These are phyloP conservation scores for Xestobium rufovillosum DNA, from an alignment of 2,888 invertebrate species.

Conservation along the genomic window DNA sequence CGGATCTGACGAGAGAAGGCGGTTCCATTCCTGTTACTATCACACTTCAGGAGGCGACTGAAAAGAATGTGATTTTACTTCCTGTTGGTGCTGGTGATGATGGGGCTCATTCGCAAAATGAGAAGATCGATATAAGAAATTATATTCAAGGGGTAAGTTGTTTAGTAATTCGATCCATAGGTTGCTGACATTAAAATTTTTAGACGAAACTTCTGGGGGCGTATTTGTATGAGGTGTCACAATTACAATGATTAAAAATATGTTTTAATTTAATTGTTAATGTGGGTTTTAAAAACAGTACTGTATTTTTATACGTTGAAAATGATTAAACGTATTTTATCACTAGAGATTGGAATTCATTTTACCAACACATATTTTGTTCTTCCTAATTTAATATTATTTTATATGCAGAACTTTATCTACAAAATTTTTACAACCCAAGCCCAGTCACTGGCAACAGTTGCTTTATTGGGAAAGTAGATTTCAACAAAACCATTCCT, in stretches of 20 bases:
- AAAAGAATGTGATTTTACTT: conserved; percentile 86
- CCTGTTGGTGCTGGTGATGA: conserved; percentile 95
- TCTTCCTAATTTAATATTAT: conserved; percentile 1
- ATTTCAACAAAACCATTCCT: conserved; percentile 27
- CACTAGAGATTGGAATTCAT: neutral
- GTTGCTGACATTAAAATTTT: conserved; percentile 12
- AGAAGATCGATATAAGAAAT: conserved; percentile 88
- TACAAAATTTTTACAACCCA: conserved; percentile 47
- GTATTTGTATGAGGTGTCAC: conserved; percentile 70
- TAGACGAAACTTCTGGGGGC: conserved; percentile 81
- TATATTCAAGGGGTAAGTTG: conserved; percentile 85
- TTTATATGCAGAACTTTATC: too few relatives aligned
- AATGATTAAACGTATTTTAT: neutral
- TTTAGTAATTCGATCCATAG: neutral
- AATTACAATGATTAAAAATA: too few relatives aligned
- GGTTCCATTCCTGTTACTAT: conserved; percentile 96
- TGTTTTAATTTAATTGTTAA: too few relatives aligned
- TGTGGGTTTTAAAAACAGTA: too few relatives aligned
- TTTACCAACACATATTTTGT: neutral
- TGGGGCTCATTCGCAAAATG: conserved; percentile 98
- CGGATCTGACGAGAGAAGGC: conserved; percentile 94
- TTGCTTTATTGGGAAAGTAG: conserved; percentile 42
- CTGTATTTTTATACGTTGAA: neutral
- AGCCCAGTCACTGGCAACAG: conserved; percentile 41
- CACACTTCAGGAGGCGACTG: conserved; percentile 85